Percentiles rank a stretch among this genome's conserved stretches.
Evolutionary conservation across 2,113 vertebrate species (phyloP).

Genomic region (Misgurnus anguillicaudatus): DNA sequence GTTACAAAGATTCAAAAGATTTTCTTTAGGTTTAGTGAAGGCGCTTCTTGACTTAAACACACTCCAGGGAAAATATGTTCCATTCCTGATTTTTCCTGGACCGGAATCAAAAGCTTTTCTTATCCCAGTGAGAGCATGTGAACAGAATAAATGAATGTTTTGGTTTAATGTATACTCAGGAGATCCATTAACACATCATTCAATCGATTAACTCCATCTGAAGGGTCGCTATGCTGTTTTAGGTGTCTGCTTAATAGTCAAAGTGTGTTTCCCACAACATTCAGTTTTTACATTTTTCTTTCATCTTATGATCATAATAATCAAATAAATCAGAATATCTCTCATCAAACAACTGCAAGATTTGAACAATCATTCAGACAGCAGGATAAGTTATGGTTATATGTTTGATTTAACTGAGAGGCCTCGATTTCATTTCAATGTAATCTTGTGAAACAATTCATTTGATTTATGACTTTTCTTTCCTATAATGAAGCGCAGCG

Average conservation of each 20-base stretch:
- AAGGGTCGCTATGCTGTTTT: neutral
- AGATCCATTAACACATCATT: slow-evolving; percentile 37
- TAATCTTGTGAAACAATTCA: neutral
- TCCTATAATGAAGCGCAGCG: neutral
- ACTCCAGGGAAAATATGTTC: slow-evolving; percentile 29
- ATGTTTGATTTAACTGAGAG: too few relatives aligned
- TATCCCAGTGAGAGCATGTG: slow-evolving; percentile 41
- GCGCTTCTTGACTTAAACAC: slow-evolving; percentile 38
- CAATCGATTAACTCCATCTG: neutral
- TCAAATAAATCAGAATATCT: too few relatives aligned
- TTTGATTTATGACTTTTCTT: neutral
- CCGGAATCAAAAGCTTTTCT: slow-evolving; percentile 12
- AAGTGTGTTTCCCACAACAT: too few relatives aligned
- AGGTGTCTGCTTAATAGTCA: too few relatives aligned
- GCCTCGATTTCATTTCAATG: neutral
- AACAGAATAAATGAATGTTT: slow-evolving; percentile 16
- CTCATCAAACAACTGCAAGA: too few relatives aligned
- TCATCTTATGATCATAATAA: too few relatives aligned
- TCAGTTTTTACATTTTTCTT: too few relatives aligned
- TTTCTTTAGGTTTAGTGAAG: slow-evolving; percentile 39
- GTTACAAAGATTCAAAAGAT: slow-evolving; percentile 32
- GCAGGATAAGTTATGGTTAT: too few relatives aligned
- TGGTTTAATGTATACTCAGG: slow-evolving; percentile 19
- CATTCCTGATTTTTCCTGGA: slow-evolving; percentile 36
- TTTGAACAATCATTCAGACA: too few relatives aligned